Evolutionary conservation across 2,888 invertebrate species (phyloP).

Genomic region (Acanthosepion esculentum): DNA sequence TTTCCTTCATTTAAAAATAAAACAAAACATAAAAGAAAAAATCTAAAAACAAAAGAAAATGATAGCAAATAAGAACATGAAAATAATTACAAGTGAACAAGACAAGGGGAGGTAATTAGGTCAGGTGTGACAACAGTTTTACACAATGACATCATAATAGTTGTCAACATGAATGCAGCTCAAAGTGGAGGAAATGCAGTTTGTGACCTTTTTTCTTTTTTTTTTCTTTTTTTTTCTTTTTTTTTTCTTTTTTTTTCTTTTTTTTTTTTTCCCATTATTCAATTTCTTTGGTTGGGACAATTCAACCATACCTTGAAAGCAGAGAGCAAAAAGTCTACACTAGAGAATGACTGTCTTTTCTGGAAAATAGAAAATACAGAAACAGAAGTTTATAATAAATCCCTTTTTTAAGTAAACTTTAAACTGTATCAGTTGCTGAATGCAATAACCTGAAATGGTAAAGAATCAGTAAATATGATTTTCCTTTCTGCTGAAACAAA

Average conservation of each 20-base stretch:
- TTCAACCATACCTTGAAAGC: slow-evolving; percentile 16
- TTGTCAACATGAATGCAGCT: not conserved
- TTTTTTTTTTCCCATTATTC: too few species aligned
- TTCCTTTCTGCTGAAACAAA: too few species aligned
- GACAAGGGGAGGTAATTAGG: not conserved
- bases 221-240: not conserved
- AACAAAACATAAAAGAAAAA: not conserved
- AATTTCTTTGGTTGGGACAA: not conserved
- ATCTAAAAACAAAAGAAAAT: not conserved
- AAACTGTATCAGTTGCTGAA: not conserved
- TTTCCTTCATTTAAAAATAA: not conserved
- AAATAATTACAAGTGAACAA: not conserved
- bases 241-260: not conserved
- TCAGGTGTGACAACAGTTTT: slow-evolving; percentile 2
- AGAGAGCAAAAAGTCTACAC: slow-evolving; percentile 37
- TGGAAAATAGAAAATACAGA: slow-evolving; percentile 12
- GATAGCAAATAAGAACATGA: not conserved
- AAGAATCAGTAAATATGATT: not conserved
- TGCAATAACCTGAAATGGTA: not conserved
- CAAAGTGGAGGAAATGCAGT: not conserved
- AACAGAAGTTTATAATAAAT: not conserved
- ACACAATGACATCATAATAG: not conserved
- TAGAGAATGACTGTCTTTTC: slow-evolving; percentile 42
- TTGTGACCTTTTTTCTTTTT: not conserved
- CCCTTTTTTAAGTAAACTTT: not conserved